Base-by-base conservation (phyloP, 2,888 invertebrate genomes). In the Holacanthella duospinosa region DNA sequence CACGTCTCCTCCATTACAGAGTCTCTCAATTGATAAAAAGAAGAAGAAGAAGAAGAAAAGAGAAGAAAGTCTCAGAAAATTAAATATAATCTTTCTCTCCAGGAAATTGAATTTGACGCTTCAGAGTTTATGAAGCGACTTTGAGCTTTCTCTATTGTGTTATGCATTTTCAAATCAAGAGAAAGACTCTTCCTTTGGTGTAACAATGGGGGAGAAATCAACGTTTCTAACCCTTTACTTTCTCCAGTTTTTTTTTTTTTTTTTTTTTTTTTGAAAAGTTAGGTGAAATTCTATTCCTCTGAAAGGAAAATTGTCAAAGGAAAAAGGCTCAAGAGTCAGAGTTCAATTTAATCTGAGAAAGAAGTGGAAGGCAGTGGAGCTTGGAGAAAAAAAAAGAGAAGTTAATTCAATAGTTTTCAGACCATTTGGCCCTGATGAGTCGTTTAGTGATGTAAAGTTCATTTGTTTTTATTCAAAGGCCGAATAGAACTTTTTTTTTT, bases 381-480 rank as follows among this genome's bases (percentile, higher is more conserved):
- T 21, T 48, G 48, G n/a, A n/a, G n/a, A n/a, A n/a, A n/a, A n/a
- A n/a, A 48, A 9, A 48, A 48, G 6, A 21, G 48, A 21, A 4
- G 16, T 21, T 48, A 48, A 48, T 48, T 48, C 48, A 48, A 48
- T 48, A 48, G 48, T 48, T 48, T 48, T 48, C 48, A 48, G 48
- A 21, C 48, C 16, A 48, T 48, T 48, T 48, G 48, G n/a, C 6
- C 48, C 48, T 48, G 6, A 48, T 48, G 48, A 48, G 19, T 48
- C 48, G 48, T 48, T 48, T 48, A 21, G 4, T 4, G 4, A 48
- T 48, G 48, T 48, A 9, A n/a, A 48, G 4, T 9, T 48, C 48
- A 21, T 48, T 48, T 48, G 12, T 21, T 48, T 48, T 21, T 48
- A 4, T 21, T 48, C 48, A 21, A 21, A 9, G 4, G 48, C 48